Percentiles rank a stretch among this genome's conserved stretches.
Evolutionary conservation across 2,113 vertebrate genomes (phyloP).

Genomic region (Epinephelus moara): DNA sequence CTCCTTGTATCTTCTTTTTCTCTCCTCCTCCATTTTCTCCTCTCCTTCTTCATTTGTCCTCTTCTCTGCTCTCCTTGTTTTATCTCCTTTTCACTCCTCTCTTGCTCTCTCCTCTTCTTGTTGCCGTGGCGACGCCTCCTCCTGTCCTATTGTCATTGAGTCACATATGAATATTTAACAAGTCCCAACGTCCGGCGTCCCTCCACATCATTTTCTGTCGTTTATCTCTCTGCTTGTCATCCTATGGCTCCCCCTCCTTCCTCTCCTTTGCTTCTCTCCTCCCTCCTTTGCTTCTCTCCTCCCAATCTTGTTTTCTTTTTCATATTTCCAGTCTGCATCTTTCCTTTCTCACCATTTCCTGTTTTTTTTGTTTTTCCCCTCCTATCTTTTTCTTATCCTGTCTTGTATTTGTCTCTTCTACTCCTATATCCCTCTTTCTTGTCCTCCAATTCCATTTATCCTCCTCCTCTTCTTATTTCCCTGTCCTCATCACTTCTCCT

Average conservation of each 20-base stretch:
- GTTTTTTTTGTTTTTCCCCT: neutral
- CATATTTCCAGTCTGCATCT: neutral
- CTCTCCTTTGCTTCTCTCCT: neutral
- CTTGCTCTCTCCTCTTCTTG: neutral
- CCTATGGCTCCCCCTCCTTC: neutral
- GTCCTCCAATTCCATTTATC: neutral
- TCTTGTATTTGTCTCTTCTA: neutral
- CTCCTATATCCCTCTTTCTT: neutral
- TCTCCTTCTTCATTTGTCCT: neutral
- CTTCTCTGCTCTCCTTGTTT: neutral
- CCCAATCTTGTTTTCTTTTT: neutral
- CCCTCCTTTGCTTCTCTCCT: neutral
- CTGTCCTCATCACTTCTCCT: neutral
- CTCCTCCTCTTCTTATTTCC: neutral
- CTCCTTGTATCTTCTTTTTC: neutral
- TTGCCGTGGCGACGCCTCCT: constrained; percentile 46
- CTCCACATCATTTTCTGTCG: constrained; percentile 43
- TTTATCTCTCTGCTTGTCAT: constrained; percentile 42
- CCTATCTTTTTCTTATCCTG: neutral
- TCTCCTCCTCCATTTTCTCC: neutral
- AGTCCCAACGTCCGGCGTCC: constrained; percentile 32
- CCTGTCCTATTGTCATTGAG: constrained; percentile 61
- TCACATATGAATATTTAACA: constrained; percentile 72
- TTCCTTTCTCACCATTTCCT: neutral
- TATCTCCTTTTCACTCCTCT: constrained; percentile 4